These are phyloP conservation scores for Mimachlamys varia DNA, from an alignment of 2,888 invertebrate genomes.

Conservation along the genomic window DNA sequence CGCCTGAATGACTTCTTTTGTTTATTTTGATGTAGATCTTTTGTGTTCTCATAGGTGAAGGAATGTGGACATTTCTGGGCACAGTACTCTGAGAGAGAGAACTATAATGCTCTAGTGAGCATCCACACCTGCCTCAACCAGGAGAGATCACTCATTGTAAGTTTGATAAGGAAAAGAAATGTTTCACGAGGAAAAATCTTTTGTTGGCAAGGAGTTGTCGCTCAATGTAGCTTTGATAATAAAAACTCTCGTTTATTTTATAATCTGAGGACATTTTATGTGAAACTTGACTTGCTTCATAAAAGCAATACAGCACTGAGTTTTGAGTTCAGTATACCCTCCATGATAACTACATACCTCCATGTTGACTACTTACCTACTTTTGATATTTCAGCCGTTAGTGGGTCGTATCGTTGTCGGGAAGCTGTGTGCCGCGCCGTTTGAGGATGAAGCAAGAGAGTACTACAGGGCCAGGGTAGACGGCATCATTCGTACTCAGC, in stretches of 20 bases:
- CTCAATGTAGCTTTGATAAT: too few species aligned
- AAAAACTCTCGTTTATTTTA: too few species aligned
- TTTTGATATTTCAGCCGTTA: slow-evolving; percentile 45
- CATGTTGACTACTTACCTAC: too few species aligned
- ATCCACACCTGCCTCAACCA: background rate
- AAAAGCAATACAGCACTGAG: too few species aligned
- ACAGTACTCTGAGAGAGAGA: slow-evolving; percentile 83
- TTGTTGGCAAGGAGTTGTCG: too few species aligned
- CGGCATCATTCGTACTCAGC: slow-evolving; percentile 43
- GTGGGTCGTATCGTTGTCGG: slow-evolving; percentile 46
- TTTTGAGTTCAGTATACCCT: too few species aligned
- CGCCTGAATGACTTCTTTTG: too few species aligned
- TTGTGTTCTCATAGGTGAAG: slow-evolving; percentile 82
- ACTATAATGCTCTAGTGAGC: slow-evolving; percentile 41
- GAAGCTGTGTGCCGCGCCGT: slow-evolving; percentile 69
- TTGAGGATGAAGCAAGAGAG: slow-evolving; percentile 77
- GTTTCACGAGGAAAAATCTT: too few species aligned
- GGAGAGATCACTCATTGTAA: background rate
- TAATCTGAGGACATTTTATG: too few species aligned
- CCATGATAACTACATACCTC: too few species aligned
- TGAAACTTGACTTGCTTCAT: too few species aligned
- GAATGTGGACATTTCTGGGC: slow-evolving; percentile 89
- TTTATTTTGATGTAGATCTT: too few species aligned
- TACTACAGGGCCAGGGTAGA: slow-evolving; percentile 85
- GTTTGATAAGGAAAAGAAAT: background rate